A percentile compares a stretch with the other conserved stretches of the same genome.
These are phyloP conservation scores for Crenuchus spilurus DNA, from an alignment of 2,797 vertebrate genomes.

Conservation along the genomic window DNA sequence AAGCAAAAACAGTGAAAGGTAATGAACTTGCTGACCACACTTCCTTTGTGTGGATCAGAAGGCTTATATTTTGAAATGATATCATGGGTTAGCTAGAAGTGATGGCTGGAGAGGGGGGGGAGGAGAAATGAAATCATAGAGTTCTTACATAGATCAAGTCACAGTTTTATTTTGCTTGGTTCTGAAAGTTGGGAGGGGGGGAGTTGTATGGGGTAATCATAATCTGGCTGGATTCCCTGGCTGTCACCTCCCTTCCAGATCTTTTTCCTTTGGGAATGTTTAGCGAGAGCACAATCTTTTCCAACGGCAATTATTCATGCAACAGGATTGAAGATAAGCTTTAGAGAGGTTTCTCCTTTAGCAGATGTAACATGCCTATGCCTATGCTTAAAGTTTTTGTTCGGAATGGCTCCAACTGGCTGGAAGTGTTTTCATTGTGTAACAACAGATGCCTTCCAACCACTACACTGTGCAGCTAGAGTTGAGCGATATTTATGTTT, in stretches of 20 bases:
- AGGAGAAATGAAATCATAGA: constrained; percentile 13
- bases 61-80: constrained; percentile 34
- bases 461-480: background rate
- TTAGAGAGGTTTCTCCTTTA: background rate
- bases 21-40: constrained; percentile 48
- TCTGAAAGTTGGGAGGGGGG: background rate
- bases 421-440: background rate
- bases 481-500: background rate
- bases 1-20: background rate
- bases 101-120: constrained; percentile 3
- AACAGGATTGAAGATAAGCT: background rate
- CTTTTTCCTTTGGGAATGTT: constrained; percentile 29
- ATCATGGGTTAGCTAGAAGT: constrained; percentile 23
- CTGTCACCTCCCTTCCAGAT: background rate
- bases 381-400: background rate
- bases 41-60: constrained; percentile 19
- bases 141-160: background rate
- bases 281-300: constrained; percentile 29
- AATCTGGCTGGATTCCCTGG: constrained; percentile 36
- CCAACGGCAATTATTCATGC: background rate
- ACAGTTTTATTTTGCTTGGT: constrained; percentile 22
- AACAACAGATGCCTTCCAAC: background rate
- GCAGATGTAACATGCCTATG: background rate
- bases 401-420: background rate
- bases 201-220: background rate